Conservation (phyloP, 2,888 invertebrate genomes). For the Agriotes lineatus region DNA sequence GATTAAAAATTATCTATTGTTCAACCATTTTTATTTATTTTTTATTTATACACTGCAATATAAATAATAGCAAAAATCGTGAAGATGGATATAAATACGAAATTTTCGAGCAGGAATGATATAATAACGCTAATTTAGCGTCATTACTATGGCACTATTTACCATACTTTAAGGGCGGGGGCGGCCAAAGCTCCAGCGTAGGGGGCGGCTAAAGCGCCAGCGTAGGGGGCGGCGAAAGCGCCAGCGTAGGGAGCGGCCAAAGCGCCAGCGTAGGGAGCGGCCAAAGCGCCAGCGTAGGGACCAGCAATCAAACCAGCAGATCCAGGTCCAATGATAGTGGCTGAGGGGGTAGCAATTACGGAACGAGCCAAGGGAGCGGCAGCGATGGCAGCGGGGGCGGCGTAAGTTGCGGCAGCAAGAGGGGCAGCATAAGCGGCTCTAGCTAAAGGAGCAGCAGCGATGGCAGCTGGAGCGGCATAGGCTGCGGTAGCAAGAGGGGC, state of each 20-base stretch:
- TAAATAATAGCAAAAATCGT: slow-evolving; percentile 1
- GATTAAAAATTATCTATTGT: too few relatives aligned
- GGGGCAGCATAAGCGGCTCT: slow-evolving; percentile 6
- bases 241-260: not conserved
- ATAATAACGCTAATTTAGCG: not conserved
- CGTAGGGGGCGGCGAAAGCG: too few relatives aligned
- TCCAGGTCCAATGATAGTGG: slow-evolving; percentile 21
- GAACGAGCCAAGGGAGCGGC: too few relatives aligned
- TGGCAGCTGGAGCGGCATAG: not conserved
- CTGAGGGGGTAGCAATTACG: too few relatives aligned
- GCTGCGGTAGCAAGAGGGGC: not conserved
- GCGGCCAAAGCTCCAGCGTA: not conserved
- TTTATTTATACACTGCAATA: not conserved
- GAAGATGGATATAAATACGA: not conserved
- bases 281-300: too few relatives aligned
- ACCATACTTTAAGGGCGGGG: not conserved
- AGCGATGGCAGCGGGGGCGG: slow-evolving; percentile 26
- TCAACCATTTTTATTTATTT: too few relatives aligned
- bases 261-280: too few relatives aligned
- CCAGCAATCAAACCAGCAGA: slow-evolving; percentile 16
- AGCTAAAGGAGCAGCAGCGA: slow-evolving; percentile 27
- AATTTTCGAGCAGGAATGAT: not conserved
- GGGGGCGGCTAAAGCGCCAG: not conserved
- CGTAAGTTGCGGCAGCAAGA: slow-evolving; percentile 11
- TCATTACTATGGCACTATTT: not conserved